phyloP scores from a whole-genome alignment of 2,888 invertebrate species.

The Encarsia formosa region DNA sequence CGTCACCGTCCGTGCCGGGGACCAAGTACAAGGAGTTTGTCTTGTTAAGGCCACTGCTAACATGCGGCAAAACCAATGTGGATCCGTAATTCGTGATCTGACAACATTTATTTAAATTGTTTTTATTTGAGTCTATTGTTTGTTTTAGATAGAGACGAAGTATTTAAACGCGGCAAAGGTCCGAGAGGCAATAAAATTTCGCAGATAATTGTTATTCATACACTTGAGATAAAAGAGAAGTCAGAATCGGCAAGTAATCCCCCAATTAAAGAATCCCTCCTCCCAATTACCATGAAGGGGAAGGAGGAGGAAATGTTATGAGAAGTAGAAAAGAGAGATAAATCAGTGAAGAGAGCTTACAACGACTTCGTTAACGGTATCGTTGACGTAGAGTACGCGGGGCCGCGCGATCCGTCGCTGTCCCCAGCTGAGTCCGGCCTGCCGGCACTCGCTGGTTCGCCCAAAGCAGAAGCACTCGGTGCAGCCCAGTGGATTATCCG shows the following conservation, averaged over 20 bases:
- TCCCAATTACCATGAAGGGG: too few relatives aligned
- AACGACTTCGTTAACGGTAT: slow-evolving; percentile 41
- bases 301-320: slow-evolving; percentile 3
- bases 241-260: too few relatives aligned
- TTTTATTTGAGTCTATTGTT: too few relatives aligned
- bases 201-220: too few relatives aligned
- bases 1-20: slow-evolving; percentile 58
- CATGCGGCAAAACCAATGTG: slow-evolving; percentile 35
- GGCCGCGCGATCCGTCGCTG: slow-evolving; percentile 64
- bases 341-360: slow-evolving; percentile 29
- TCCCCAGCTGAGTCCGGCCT: slow-evolving; percentile 79
- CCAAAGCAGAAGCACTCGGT: slow-evolving; percentile 96
- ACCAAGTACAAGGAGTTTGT: slow-evolving; percentile 62
- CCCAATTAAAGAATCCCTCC: background rate
- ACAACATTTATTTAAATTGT: too few relatives aligned
- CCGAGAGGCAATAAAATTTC: too few relatives aligned
- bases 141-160: too few relatives aligned
- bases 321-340: background rate
- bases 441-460: slow-evolving; percentile 72
- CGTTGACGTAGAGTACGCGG: slow-evolving; percentile 46
- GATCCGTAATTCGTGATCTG: slow-evolving; percentile 43
- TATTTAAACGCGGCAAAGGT: too few relatives aligned
- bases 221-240: too few relatives aligned
- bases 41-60: slow-evolving; percentile 53
- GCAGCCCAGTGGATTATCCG: slow-evolving; percentile 79